These are phyloP conservation scores for Geodia barretti DNA, from an alignment of 37 sponge, comb jelly and placozoan species.

Conservation along the genomic window DNA sequence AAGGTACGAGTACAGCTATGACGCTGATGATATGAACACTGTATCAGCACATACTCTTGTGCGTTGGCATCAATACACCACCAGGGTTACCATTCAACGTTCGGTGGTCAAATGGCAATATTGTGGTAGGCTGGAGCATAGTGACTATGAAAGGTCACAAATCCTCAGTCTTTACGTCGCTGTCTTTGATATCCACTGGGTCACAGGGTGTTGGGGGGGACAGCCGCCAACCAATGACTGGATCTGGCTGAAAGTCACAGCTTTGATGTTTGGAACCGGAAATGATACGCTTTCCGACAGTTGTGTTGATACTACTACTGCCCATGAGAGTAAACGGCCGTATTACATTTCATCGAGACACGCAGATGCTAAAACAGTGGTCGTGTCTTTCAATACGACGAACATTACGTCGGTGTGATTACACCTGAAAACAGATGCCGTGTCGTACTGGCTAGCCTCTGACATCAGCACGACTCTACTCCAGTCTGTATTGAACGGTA, in stretches of 20 bases:
- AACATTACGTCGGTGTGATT: no score
- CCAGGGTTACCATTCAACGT: constrained; percentile 27
- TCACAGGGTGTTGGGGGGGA: no score
- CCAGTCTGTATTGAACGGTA: constrained; percentile 36
- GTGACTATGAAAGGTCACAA: constrained; percentile 34
- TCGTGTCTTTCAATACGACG: constrained; percentile 27
- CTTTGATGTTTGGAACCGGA: constrained; percentile 55
- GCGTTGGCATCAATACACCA: background rate
- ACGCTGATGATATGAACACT: constrained; percentile 35
- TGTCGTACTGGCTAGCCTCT: background rate
- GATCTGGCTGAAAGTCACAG: constrained; percentile 21
- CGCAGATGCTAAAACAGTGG: constrained; percentile 16
- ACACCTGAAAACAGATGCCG: constrained; percentile 11
- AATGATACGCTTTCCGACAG: constrained; percentile 66
- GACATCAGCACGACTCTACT: constrained; percentile 21
- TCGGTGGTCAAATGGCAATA: constrained; percentile 20
- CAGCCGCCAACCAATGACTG: constrained; percentile 13
- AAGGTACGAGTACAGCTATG: constrained; percentile 23
- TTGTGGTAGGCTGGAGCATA: constrained; percentile 27
- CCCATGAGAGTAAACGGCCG: constrained; percentile 38
- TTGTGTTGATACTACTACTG: constrained; percentile 23
- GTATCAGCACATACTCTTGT: constrained; percentile 16
- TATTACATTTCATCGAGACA: no score
- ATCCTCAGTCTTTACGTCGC: constrained; percentile 24
- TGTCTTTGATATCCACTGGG: constrained; percentile 39